phyloP scores from a whole-genome alignment of 2,113 vertebrate genomes.

The Taurulus bubalis region DNA sequence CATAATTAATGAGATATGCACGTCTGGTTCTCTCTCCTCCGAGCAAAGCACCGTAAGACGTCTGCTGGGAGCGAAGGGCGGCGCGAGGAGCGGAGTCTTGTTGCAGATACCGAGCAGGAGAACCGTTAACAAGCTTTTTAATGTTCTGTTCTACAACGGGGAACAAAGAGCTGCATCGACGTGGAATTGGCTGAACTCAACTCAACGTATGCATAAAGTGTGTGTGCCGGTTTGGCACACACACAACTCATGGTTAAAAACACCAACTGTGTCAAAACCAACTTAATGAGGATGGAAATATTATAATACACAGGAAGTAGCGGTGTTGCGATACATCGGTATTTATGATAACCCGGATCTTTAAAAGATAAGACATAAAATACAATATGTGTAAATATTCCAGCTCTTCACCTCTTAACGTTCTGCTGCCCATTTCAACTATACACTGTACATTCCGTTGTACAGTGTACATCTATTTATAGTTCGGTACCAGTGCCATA shows the following conservation, averaged over 20 bases:
- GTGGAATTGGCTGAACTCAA: conserved; percentile 1
- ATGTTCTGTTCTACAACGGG: conserved; percentile 28
- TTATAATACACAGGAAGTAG: not conserved
- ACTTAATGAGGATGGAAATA: not conserved
- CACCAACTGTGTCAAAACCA: not conserved
- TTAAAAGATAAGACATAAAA: no score
- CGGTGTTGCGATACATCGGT: no score
- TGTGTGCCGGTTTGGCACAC: conserved; percentile 3
- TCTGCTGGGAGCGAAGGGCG: conserved; percentile 62
- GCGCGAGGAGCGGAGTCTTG: conserved; percentile 27
- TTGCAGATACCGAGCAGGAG: conserved; percentile 11
- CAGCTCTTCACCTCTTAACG: no score
- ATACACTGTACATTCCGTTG: no score
- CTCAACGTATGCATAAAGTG: not conserved
- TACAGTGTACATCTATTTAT: no score
- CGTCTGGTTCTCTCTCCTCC: conserved; percentile 54
- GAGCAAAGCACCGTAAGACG: conserved; percentile 45
- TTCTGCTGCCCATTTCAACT: no score
- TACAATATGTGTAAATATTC: no score
- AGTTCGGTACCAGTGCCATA: no score
- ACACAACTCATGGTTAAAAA: not conserved
- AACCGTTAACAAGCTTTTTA: conserved; percentile 40
- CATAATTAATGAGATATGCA: conserved; percentile 79
- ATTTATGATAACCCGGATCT: no score
- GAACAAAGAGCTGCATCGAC: not conserved